phyloP scores from a whole-genome alignment of 2,797 vertebrate genomes.

The Sebastiscus tertius region DNA sequence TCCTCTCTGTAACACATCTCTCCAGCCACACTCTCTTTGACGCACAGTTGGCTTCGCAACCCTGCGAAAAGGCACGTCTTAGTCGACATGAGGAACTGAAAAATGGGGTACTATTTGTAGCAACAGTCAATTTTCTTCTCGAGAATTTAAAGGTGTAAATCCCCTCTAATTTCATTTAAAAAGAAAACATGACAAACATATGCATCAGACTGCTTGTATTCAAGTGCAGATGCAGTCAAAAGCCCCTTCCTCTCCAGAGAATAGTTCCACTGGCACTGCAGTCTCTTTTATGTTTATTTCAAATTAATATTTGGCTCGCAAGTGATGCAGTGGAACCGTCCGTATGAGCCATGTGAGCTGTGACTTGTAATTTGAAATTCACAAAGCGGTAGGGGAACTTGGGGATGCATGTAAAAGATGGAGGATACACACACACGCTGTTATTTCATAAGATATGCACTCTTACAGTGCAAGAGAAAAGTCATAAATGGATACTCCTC shows the following conservation, averaged over 20 bases:
- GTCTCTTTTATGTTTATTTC: conserved; percentile 65
- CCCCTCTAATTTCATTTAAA: neutral
- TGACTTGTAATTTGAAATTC: conserved; percentile 59
- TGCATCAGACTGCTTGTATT: conserved; percentile 11
- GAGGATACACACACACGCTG: conserved; percentile 48
- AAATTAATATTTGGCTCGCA: conserved; percentile 59
- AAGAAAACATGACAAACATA: neutral
- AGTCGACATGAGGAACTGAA: neutral
- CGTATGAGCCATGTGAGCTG: conserved; percentile 35
- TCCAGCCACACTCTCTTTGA: neutral
- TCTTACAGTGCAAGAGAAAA: conserved; percentile 3
- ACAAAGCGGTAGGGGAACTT: conserved; percentile 51
- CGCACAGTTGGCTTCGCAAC: neutral
- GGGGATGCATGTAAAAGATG: conserved; percentile 42
- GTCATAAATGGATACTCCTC: neutral
- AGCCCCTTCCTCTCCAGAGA: conserved; percentile 8
- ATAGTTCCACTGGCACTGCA: conserved; percentile 23
- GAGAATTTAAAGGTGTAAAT: neutral
- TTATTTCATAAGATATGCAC: conserved; percentile 47
- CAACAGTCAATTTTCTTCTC: conserved; percentile 1
- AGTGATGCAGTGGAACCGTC: conserved; percentile 39
- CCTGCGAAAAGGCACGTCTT: neutral
- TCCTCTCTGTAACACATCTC: neutral
- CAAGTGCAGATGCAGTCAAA: conserved; percentile 22
- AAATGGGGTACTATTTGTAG: neutral